Base-by-base conservation (phyloP, 2,888 invertebrate species). In the Cheilosia urbana region DNA sequence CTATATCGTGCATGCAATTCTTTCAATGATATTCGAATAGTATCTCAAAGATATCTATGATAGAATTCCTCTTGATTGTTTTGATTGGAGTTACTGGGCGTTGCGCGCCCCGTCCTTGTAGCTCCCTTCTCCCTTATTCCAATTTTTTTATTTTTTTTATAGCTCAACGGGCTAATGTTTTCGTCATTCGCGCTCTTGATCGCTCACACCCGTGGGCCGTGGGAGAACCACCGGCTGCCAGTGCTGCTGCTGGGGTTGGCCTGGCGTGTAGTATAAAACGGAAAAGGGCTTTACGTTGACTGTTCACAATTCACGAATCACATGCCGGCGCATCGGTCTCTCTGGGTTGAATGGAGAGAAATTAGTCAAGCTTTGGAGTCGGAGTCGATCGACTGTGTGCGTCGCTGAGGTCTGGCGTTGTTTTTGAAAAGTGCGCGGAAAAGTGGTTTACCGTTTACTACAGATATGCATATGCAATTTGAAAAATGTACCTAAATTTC, bases 291-390 rank as follows among this genome's bases (percentile, higher is more conserved):
- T 13, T 13, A 37, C 13, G 37, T 37, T 37, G 13, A 34, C 34
- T 34, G 34, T 34, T 34, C 34, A 34, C 9, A 2, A 68, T 53
- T 37, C 45, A 51, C 51, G 40, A 68, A 53, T 37, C 51, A 51
- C 51, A 51, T 58, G 27, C 30, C 30, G 58, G 72, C 72, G 42
- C 68, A 79, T 65, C 55, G 69, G 49, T 73, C 63, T 79, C 69
- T 75, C 69, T 75, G 58, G 47, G 65, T 71, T 58, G 42, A 55
- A 60, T 84, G 47, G 79, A 69, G 84, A 84, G 65, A 69, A 75
- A 84, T 79, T 79, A 84, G 84, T 84, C 73, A 75, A 80, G 79
- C 79, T 84, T 84, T 84, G 65, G 65, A 84, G 63, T 75, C 84
- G 24, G 60, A 75, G 65, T 55, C 79, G 79, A 79, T 79, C 84